Evolutionary conservation across 2,113 vertebrate genomes (phyloP).

Genomic region (Sarotherodon lohbergeri): DNA sequence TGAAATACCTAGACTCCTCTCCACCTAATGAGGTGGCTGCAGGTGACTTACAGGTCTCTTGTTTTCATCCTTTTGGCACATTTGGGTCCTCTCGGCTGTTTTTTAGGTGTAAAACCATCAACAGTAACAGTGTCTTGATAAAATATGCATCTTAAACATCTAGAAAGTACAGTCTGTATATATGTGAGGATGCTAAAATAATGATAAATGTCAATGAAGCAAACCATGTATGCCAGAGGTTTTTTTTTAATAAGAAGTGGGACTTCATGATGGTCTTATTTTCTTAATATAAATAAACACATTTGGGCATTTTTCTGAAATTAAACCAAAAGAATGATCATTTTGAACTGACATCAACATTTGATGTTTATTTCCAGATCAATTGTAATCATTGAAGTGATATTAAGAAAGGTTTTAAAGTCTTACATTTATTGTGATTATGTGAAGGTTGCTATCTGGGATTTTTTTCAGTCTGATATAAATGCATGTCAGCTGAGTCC

Average conservation of each 20-base stretch:
- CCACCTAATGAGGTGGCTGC: not conserved
- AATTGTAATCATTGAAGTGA: not conserved
- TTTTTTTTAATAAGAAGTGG: not conserved
- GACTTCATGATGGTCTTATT: not conserved
- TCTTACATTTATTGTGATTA: not conserved
- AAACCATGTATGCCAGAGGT: fast-evolving
- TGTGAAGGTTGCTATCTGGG: not conserved
- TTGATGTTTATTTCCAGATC: not conserved
- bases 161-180: not conserved
- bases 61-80: not conserved
- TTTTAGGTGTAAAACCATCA: not conserved
- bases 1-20: fast-evolving
- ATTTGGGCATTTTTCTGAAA: not conserved
- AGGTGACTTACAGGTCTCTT: not conserved
- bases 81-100: fast-evolving
- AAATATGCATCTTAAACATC: not conserved
- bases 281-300: not conserved
- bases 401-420: not conserved
- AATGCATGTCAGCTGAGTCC: not conserved
- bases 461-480: not conserved
- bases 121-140: not conserved
- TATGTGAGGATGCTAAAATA: fast-evolving
- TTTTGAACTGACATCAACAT: not conserved
- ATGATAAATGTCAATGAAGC: not conserved
- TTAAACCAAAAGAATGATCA: not conserved